Conservation (phyloP, 2,888 invertebrate species). For the Spodoptera picta region DNA sequence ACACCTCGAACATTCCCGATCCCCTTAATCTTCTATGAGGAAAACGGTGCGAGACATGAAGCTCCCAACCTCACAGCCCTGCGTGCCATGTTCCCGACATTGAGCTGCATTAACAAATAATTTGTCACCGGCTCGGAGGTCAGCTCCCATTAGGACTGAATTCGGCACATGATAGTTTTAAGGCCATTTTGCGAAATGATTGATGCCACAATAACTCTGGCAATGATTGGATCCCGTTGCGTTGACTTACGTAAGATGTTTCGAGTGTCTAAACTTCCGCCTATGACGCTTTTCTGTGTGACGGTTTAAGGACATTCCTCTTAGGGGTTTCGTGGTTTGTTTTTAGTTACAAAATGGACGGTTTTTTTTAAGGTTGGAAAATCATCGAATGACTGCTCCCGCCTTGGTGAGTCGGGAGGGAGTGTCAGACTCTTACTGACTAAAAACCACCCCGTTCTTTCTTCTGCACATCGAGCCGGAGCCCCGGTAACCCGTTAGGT, state of each 20-base stretch:
- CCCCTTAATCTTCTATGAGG: not conserved
- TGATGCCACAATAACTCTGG: conserved; percentile 78
- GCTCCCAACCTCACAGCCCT: conserved; percentile 10
- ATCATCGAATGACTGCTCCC: too few relatives aligned
- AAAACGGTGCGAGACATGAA: not conserved
- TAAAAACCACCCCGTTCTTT: too few relatives aligned
- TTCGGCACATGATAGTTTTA: conserved; percentile 77
- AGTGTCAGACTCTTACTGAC: too few relatives aligned
- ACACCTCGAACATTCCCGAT: too few relatives aligned
- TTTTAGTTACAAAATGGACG: too few relatives aligned
- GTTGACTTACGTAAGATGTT: conserved; percentile 53
- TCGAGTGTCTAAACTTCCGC: conserved; percentile 37
- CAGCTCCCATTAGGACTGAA: conserved; percentile 71
- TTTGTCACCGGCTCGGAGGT: conserved; percentile 69
- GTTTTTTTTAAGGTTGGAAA: too few relatives aligned
- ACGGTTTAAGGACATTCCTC: too few relatives aligned
- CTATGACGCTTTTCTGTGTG: not conserved
- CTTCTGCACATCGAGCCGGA: too few relatives aligned
- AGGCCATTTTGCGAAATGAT: conserved; percentile 76
- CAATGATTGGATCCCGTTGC: conserved; percentile 65
- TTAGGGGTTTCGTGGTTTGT: too few relatives aligned
- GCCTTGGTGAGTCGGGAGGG: too few relatives aligned
- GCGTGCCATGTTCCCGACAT: conserved; percentile 67
- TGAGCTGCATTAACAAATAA: conserved; percentile 76
- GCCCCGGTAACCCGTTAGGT: too few relatives aligned